Evolutionary conservation across 2,888 invertebrate species (phyloP).

Genomic region (Microctonus brassicae): DNA sequence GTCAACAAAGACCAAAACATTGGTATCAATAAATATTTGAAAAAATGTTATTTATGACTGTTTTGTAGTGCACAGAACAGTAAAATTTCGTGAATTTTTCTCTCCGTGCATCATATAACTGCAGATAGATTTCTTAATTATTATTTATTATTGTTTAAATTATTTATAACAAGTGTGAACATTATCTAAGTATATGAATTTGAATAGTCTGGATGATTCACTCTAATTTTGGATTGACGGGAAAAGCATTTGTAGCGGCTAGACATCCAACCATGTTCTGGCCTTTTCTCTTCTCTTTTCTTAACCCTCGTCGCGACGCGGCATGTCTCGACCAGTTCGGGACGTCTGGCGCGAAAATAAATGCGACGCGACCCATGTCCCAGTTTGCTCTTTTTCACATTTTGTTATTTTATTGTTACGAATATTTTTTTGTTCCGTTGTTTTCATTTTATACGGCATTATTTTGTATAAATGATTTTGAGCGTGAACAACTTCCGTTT

Average conservation of each 20-base stretch:
- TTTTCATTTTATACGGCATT: background rate
- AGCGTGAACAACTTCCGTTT: background rate
- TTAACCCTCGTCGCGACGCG: slow-evolving; percentile 39
- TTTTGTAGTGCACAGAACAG: too few species aligned
- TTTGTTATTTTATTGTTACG: slow-evolving; percentile 21
- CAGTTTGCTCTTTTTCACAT: slow-evolving; percentile 35
- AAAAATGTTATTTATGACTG: too few species aligned
- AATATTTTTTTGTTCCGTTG: background rate
- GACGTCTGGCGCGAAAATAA: slow-evolving; percentile 56
- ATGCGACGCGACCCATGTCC: slow-evolving; percentile 41
- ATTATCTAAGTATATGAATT: slow-evolving; percentile 10
- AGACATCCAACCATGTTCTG: slow-evolving; percentile 33
- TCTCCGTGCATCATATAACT: too few species aligned
- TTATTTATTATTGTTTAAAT: background rate
- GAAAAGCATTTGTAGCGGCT: slow-evolving; percentile 45
- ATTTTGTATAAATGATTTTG: slow-evolving; percentile 16
- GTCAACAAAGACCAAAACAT: too few species aligned
- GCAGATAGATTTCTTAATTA: too few species aligned
- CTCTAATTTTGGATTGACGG: slow-evolving; percentile 47
- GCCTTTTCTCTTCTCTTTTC: slow-evolving; percentile 33
- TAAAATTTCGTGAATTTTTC: too few species aligned
- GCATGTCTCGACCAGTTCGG: slow-evolving; percentile 39
- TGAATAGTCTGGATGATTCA: slow-evolving; percentile 42
- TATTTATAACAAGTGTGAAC: background rate
- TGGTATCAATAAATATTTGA: too few species aligned